phyloP scores from a whole-genome alignment of 1,140 invertebrate genomes.

The Drosophila sulfurigaster region DNA sequence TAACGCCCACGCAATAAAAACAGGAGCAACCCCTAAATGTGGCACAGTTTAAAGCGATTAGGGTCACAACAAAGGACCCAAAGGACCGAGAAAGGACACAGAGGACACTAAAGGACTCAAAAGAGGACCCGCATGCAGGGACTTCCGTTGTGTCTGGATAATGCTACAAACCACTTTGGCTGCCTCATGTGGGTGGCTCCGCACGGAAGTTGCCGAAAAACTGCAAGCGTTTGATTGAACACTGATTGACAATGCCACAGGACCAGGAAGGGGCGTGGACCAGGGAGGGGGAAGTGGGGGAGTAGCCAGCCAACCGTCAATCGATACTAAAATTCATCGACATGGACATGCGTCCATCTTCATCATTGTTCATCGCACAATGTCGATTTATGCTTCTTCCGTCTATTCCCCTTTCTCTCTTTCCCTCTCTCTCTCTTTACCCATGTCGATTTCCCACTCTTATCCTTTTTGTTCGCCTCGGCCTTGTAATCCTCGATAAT shows the following conservation, averaged over 20 bases:
- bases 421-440: background rate
- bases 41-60: constrained; percentile 75
- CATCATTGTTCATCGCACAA: constrained; percentile 59
- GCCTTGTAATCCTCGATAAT: constrained; percentile 77
- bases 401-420: constrained; percentile 7
- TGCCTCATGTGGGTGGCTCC: constrained; percentile 60
- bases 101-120: constrained; percentile 12
- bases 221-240: constrained; percentile 72
- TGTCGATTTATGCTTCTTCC: constrained; percentile 62
- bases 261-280: constrained; percentile 13
- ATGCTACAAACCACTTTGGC: constrained; percentile 13
- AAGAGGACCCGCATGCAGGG: constrained; percentile 40
- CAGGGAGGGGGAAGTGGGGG: background rate
- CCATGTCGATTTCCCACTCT: constrained; percentile 11
- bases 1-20: constrained; percentile 72
- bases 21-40: constrained; percentile 63
- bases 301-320: constrained; percentile 52
- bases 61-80: constrained; percentile 63
- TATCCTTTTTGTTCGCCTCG: constrained; percentile 22
- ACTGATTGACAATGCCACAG: constrained; percentile 69
- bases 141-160: constrained; percentile 42
- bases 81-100: background rate
- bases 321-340: constrained; percentile 62
- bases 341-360: constrained; percentile 51
- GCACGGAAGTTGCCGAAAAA: constrained; percentile 75